Conservation (phyloP, 2,113 vertebrate species). For the Muntiacus reevesi region DNA sequence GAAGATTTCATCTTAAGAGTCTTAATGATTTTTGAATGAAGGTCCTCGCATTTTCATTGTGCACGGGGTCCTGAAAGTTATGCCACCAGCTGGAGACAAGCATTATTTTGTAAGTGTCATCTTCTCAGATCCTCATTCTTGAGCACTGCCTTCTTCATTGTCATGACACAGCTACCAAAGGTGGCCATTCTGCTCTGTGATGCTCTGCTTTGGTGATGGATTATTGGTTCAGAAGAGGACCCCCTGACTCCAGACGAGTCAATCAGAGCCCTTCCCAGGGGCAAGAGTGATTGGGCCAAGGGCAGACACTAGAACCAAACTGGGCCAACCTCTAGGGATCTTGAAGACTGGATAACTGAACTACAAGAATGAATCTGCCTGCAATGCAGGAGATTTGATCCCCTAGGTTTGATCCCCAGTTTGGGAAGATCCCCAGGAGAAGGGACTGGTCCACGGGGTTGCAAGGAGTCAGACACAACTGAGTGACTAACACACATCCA, state of each 20-base stretch:
- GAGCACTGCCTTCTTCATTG: background rate
- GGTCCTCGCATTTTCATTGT: background rate
- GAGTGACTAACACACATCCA: background rate
- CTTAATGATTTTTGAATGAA: background rate
- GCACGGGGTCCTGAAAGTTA: background rate
- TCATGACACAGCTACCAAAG: rapidly evolving
- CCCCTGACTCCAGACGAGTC: background rate
- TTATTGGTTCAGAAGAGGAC: background rate
- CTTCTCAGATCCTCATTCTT: background rate
- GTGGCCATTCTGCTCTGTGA: background rate
- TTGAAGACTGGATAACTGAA: background rate
- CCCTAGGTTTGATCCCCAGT: background rate
- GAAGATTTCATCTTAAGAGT: background rate
- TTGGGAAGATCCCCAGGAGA: background rate
- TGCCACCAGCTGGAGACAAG: background rate
- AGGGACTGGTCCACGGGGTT: background rate
- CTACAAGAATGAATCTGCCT: background rate
- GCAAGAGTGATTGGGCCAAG: background rate
- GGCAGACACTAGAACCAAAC: background rate
- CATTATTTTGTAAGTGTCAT: background rate
- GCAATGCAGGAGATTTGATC: background rate
- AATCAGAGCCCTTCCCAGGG: background rate
- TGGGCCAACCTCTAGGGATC: background rate
- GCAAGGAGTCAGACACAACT: background rate
- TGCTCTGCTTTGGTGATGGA: background rate